Evolutionary conservation across 1,140 invertebrate species (phyloP), one percentile per base, ranked within the genome.

Genomic region (Drosophila bipectinata): DNA sequence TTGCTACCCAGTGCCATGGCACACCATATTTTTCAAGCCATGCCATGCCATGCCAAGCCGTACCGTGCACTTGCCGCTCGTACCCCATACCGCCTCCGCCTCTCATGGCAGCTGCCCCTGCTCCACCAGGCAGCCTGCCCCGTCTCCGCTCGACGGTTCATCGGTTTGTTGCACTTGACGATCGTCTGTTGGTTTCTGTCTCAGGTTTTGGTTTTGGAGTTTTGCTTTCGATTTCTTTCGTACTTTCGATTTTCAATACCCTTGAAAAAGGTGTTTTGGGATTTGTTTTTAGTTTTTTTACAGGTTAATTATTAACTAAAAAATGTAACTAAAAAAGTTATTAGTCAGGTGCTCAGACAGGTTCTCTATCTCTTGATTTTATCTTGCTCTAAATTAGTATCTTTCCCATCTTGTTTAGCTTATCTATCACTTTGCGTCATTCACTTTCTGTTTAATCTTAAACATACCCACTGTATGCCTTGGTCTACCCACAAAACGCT

Each of bases 191-290:
- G 34, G 37, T 76, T 54, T 61, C 61, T 63, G 45, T 26, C n/a
- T 26, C 28, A 28, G 39, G 68, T 34, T 76, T 69, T 56, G 53
- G 62, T 34, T 76, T 69, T 56, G 53, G 62, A 49, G 52, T 60
- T 87, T 83, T 78, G 81, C 82, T 82, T 85, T 85, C 81, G 81
- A 87, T 87, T 85, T 85, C 78, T 81, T 82, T 81, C 62, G 62
- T 67, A 79, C 77, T 85, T 85, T 85, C 81, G 82, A 77, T 85
- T 84, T 80, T 77, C 47, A 45, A 87, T 87, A 88, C 83, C 79
- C 75, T 85, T 85, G 79, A 79, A 88, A 61, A 45, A 78, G 59
- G 76, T 58, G 59, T 61, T 53, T 53, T 32, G 18, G 14, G 9
- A 18, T 71, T 52, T 7, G 14, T 3, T 8, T 15, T 44, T 15